Evolutionary conservation across 2,113 vertebrate genomes (phyloP), one percentile per base, ranked within the genome.

Genomic region (Saguinus midas): DNA sequence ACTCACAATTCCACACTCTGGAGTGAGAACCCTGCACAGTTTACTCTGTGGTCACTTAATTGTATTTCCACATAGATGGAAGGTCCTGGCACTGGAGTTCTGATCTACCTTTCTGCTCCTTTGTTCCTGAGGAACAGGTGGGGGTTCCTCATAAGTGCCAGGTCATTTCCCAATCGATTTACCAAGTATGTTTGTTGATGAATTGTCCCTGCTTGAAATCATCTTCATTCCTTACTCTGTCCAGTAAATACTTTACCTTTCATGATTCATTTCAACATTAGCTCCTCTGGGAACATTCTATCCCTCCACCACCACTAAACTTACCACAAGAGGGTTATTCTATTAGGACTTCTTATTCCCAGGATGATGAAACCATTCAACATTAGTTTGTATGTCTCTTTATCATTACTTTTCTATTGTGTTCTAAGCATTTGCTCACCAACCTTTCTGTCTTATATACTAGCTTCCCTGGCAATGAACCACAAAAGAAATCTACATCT

Each of bases 141-240:
- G 6, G 27, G 8, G 1, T 21, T 0, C 32, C 23, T 10, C 1
- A 0, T 35, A 20, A 43, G 72, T 2, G 23, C 27, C 18, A 43
- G n/a, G 4, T 25, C n/a, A 8, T 12, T 79, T 43, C 73, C 84
- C 16, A 11, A 16, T 29, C 20, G 12, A 2, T 0, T 0, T 20
- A 48, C 10, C 23, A 7, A 29, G 16, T 17, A 68, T 32, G 29
- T 45, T 1, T 43, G 57, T 32, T 12, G 14, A 76, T n/a, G 35
- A 87, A 79, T 43, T 18, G 1, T 57, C 10, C 11, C 75, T 45
- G 20, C 50, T 52, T 81, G 25, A 13, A 35, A 72, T n/a, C 5
- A 70, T 20, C 7, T 16, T 14, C 73, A 32, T 10, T 45, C 50
- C 29, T 80, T 48, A 45, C 17, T 70, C 48, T 35, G 1, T 43